A percentile compares a stretch with the other conserved stretches of the same genome.
Evolutionary conservation across 2,888 invertebrate genomes (phyloP).

Genomic region (Brachynemurus nebulosus): DNA sequence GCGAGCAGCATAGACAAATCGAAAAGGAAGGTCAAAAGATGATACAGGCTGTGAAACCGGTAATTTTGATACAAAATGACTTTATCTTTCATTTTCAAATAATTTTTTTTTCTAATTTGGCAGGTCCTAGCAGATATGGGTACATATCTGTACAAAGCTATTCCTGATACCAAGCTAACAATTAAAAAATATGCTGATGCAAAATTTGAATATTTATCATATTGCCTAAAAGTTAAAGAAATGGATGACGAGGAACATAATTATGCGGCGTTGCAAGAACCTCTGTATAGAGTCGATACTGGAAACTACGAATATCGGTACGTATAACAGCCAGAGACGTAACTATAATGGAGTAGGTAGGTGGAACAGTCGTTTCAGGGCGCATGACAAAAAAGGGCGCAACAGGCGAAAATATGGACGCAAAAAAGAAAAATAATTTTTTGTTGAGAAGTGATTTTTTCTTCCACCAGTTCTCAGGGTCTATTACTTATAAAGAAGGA

Average conservation of each 20-base stretch:
- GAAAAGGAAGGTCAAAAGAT: conserved; percentile 82
- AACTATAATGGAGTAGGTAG: too few relatives aligned
- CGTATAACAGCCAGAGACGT: neutral
- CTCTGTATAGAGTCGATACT: conserved; percentile 93
- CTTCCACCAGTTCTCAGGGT: too few relatives aligned
- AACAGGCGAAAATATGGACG: too few relatives aligned
- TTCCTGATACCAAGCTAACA: conserved; percentile 94
- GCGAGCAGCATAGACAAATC: conserved; percentile 83
- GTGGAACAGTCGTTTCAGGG: too few relatives aligned
- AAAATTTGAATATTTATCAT: conserved; percentile 97
- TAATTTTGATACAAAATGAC: conserved; percentile 26
- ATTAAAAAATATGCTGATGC: conserved; percentile 97
- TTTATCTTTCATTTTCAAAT: neutral
- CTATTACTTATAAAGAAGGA: too few relatives aligned
- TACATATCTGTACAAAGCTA: conserved; percentile 93
- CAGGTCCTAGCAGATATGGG: conserved; percentile 87
- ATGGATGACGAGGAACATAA: conserved; percentile 99
- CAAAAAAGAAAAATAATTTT: neutral
- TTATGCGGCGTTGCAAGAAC: conserved; percentile 85
- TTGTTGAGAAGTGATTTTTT: neutral
- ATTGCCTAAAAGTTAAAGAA: conserved; percentile 98
- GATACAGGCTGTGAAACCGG: conserved; percentile 84
- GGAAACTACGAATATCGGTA: conserved; percentile 97
- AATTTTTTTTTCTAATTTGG: conserved; percentile 14
- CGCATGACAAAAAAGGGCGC: too few relatives aligned